Base-by-base conservation (phyloP, 92 coral and sea anemone species). In the Umimayanthus chanpuru region DNA sequence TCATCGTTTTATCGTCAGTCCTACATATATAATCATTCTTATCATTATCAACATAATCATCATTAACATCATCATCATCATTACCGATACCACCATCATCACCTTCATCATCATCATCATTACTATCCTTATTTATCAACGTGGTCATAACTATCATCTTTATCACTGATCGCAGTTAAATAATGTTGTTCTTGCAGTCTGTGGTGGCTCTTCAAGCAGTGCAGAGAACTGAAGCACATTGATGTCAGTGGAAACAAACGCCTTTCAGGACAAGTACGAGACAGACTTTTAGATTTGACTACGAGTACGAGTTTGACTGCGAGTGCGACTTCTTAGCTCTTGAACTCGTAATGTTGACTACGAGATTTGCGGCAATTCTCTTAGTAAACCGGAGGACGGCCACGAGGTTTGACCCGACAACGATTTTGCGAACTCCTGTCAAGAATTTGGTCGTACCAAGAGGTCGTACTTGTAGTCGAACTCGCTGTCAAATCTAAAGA, bases 151-250 rank as follows among this genome's bases (percentile, higher is more conserved):
- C n/a, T 47, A 56, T 81, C 29, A 81, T 9, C 14, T 10, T 64
- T 12, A 23, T 61, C 1, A 15, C n/a, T 14, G 66, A 25, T 75
- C 49, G 25, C 14, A 39, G 29, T 23, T 40, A 49, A 32, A 23
- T 20, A 1, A 1, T 5, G 23, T 43, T 29, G 47, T 72, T 39
- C 25, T 90, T 68, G 5, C 80, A 97, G 99, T 61, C 93, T 97
- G 75, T 97, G 99, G 99, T 97, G 99, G 99, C 89, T 97, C 18
- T 95, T 97, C 67, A 97, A 95, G 89, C 93, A 95, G 89, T 97
- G 98, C 76, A 71, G 65, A 39, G 81, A 94, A 20, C 93, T 97
- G 5, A 90, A 87, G 85, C 90, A 94, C 82, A 85, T 93, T 77
- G 93, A 97, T 79, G 75, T 97, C 64, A 90, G 92, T 77, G 99